Base-by-base conservation (phyloP, 1,140 invertebrate species). In the Apis dorsata region DNA sequence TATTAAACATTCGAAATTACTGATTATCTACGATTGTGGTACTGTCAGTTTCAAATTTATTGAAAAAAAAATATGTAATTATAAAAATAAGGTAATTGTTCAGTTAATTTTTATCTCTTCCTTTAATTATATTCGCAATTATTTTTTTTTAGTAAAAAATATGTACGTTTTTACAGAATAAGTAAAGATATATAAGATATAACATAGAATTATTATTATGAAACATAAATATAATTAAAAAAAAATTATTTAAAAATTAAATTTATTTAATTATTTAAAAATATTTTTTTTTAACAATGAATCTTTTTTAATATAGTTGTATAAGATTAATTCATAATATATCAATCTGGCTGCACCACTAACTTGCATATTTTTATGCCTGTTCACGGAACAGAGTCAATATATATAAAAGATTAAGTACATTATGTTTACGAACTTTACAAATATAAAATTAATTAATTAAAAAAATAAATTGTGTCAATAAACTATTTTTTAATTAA, bases 281-380 rank as follows among this genome's bases (percentile, higher is more conserved):
- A 63, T 63, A 55, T 57, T 17, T 13, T 57, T 24, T 44, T 44
- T n/a, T n/a, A 55, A 66, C 21, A 17, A 21, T 44, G 3, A 53
- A 44, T n/a, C 9, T 55, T 11, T 15, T n/a, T 55, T 9, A 2
- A 60, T 19, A 44, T 17, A 73, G 55, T 63, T 3, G 5, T 44
- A 69, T 60, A 60, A n/a, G 13, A 59, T 21, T 62, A n/a, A 51
- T 51, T 72, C 62, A 24, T 44, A 19, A 72, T n/a, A 28, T 17
- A 13, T 80, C 21, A n/a, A 34, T 80, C 78, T 76, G 73, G 80
- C 73, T 81, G 73, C 80, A 55, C 80, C 63, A 77, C 73, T 75
- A 21, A 51, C 24, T 76, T 60, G 28, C 80, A 60, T 7, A 53
- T 11, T 55, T 28, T 44, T 53, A n/a, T 12, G 19, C 17, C 63